Evolutionary conservation across 1,140 invertebrate species (phyloP), one percentile per base, ranked within the genome.

Genomic region (Camponotus floridanus): DNA sequence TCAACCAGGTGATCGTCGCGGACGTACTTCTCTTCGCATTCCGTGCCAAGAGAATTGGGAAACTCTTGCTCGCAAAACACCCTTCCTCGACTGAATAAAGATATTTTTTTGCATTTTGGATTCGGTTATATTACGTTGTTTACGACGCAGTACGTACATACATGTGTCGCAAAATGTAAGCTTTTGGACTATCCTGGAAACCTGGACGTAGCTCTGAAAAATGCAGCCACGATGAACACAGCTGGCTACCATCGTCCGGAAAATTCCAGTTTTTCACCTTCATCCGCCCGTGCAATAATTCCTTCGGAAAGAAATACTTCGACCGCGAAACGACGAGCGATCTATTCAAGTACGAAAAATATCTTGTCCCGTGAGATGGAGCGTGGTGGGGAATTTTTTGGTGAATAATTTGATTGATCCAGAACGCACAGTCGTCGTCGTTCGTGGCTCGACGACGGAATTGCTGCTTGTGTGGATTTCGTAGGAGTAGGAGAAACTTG

Each of bases 361-460:
- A 83, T 74, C 68, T 83, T 83, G 79, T 83, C 68, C 67, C 67
- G 26, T 73, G 68, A 45, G 18, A 39, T 42, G 36, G 51, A 62
- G 57, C 11, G 21, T 39, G 39, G 42, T 33, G 9, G 36, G n/a
- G 73, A 85, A 87, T 81, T 87, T 81, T 87, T 81, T 76, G 86
- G 88, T 84, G 84, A 55, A 89, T 87, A 87, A 90, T 89, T 90
- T 59, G 80, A 70, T 71, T 67, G 81, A 67, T 51, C 67, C 65
- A 18, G 62, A 70, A 86, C 55, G 79, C 45, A 74, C 61, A 57
- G 76, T 80, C 71, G 59, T 80, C 68, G 59, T 81, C 61, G 61
- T 84, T 84, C 51, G 57, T 71, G 70, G 84, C 59, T 89, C 71
- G 85, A 81, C 85, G 86, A 65, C 88, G 86, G 57, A 61, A 65